Evolutionary conservation across 2,797 vertebrate genomes (phyloP).

Genomic region (Chromobotia macracanthus): DNA sequence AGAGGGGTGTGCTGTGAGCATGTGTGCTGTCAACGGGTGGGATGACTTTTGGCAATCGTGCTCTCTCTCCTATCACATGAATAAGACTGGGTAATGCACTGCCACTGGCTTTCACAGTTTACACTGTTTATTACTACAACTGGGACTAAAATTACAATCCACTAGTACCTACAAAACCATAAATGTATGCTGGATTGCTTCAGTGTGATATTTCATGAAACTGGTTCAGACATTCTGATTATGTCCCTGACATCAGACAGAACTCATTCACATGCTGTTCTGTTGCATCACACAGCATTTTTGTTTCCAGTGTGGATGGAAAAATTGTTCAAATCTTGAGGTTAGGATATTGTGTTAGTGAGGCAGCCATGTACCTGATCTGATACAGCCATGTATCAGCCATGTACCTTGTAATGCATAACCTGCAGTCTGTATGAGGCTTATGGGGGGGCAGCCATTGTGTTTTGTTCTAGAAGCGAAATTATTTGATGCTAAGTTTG

Average conservation of each 20-base stretch:
- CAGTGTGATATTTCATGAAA: slow-evolving; percentile 1
- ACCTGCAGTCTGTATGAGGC: not conserved
- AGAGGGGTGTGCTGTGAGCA: slow-evolving; percentile 49
- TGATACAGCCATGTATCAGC: too few relatives aligned
- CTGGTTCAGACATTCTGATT: not conserved
- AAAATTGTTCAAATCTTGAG: too few relatives aligned
- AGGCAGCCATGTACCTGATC: not conserved
- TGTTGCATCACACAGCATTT: not conserved
- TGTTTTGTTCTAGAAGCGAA: not conserved
- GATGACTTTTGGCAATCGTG: slow-evolving; percentile 35
- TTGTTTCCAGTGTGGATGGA: too few relatives aligned
- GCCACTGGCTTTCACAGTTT: slow-evolving; percentile 33
- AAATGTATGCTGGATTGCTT: not conserved
- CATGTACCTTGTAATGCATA: not conserved
- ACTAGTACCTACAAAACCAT: not conserved
- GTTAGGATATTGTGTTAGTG: slow-evolving; percentile 1
- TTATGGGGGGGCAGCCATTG: not conserved
- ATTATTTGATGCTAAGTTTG: slow-evolving; percentile 6
- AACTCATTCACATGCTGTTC: not conserved
- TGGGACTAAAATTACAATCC: not conserved
- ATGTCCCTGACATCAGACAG: not conserved
- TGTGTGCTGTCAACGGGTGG: slow-evolving; percentile 50
- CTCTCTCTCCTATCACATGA: slow-evolving; percentile 46
- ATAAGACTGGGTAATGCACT: slow-evolving; percentile 32
- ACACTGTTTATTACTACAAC: slow-evolving; percentile 20